These are phyloP conservation scores for Cyclophora albipunctata DNA, from an alignment of 2,888 invertebrate genomes.

Conservation along the genomic window DNA sequence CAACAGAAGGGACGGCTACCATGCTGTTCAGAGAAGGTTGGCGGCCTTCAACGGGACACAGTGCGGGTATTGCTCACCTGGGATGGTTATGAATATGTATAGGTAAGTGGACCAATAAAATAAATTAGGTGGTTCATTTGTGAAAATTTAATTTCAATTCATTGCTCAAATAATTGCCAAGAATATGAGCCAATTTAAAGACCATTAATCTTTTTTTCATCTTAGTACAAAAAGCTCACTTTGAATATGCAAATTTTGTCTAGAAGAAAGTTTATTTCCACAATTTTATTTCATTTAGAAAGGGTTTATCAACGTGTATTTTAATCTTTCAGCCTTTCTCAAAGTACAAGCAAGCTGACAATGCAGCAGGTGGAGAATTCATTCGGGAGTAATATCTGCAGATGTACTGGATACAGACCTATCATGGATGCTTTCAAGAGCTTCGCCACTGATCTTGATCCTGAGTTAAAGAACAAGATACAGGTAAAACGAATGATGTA, in stretches of 20 bases:
- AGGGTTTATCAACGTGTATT: too few species aligned
- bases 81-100: conserved; percentile 86
- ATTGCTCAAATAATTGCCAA: too few species aligned
- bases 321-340: conserved; percentile 45
- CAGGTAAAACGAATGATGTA: conserved; percentile 27
- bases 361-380: conserved; percentile 81
- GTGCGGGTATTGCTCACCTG: conserved; percentile 85
- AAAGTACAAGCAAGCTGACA: conserved; percentile 65
- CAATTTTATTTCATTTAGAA: too few species aligned
- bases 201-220: too few species aligned
- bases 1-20: conserved; percentile 77
- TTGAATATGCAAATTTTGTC: too few species aligned
- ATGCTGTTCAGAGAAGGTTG: conserved; percentile 78
- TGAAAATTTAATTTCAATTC: too few species aligned
- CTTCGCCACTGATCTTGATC: conserved; percentile 77
- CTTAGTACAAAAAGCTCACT: too few species aligned
- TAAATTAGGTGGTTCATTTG: too few species aligned
- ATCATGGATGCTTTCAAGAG: conserved; percentile 87
- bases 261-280: too few species aligned
- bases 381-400: conserved; percentile 85
- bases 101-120: conserved; percentile 51
- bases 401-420: conserved; percentile 87
- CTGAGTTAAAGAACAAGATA: conserved; percentile 58
- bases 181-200: too few species aligned
- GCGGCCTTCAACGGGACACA: conserved; percentile 82